Conservation (phyloP, 1,140 invertebrate species). For the Drosophila guanche region DNA sequence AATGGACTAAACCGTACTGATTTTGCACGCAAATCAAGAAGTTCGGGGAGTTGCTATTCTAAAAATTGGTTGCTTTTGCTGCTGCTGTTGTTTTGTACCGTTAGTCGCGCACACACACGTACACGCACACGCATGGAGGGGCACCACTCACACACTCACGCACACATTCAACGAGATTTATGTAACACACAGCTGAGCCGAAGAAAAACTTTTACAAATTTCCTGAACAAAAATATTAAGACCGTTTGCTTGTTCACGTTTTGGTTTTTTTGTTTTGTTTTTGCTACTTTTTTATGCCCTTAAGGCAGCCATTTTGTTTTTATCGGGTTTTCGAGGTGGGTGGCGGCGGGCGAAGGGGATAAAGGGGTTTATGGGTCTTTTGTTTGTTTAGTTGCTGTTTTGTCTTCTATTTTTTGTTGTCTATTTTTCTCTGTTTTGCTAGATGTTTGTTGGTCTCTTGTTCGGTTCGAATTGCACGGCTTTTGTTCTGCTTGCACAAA, state of each 20-base stretch:
- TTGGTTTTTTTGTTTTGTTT: slow-evolving; percentile 2
- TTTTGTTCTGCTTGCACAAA: slow-evolving; percentile 32
- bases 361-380: slow-evolving; percentile 4
- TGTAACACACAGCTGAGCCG: slow-evolving; percentile 68
- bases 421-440: slow-evolving; percentile 36
- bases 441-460: slow-evolving; percentile 31
- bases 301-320: slow-evolving; percentile 49
- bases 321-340: not conserved
- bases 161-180: slow-evolving; percentile 61
- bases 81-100: slow-evolving; percentile 37
- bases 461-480: slow-evolving; percentile 9
- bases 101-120: slow-evolving; percentile 42
- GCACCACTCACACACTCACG: slow-evolving; percentile 50
- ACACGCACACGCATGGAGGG: slow-evolving; percentile 36
- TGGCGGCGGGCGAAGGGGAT: not conserved
- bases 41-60: slow-evolving; percentile 31
- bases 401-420: slow-evolving; percentile 18
- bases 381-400: slow-evolving; percentile 14
- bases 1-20: slow-evolving; percentile 31
- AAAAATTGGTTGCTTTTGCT: slow-evolving; percentile 6
- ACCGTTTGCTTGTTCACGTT: slow-evolving; percentile 1
- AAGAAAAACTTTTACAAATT: slow-evolving; percentile 23
- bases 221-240: slow-evolving; percentile 22
- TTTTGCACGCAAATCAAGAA: slow-evolving; percentile 3
- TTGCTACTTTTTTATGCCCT: slow-evolving; percentile 11